Percentiles rank a stretch among this genome's conserved stretches.
Conservation (phyloP, 2,113 vertebrate genomes). For the Syrrhaptes paradoxus region DNA sequence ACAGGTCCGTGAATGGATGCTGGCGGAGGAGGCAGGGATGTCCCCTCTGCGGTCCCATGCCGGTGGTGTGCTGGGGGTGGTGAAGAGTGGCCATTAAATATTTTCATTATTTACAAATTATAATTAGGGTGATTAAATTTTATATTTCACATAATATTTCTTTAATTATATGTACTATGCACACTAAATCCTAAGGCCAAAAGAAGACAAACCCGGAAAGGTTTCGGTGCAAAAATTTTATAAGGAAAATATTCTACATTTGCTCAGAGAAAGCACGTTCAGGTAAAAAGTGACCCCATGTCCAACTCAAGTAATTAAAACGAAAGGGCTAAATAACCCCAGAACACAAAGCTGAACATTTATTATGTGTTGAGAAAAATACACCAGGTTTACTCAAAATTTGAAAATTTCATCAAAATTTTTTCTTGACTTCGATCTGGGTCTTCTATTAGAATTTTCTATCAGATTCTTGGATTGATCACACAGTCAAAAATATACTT, state of each 20-base stretch:
- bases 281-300: not conserved
- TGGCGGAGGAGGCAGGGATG: not conserved
- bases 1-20: accelerated
- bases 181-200: not conserved
- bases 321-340: not conserved
- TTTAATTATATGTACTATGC: not conserved
- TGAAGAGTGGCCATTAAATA: not conserved
- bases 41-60: not conserved
- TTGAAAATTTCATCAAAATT: not conserved
- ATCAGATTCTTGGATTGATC: not conserved
- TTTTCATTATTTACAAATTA: not conserved
- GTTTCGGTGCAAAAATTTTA: not conserved
- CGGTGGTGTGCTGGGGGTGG: not conserved
- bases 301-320: not conserved
- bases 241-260: not conserved
- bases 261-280: not conserved
- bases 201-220: not conserved
- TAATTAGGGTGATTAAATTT: not conserved
- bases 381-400: not conserved
- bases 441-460: not conserved
- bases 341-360: not conserved
- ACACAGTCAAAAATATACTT: not conserved
- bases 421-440: not conserved
- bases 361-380: not conserved
- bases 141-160: not conserved